phyloP scores from a whole-genome alignment of 2,888 invertebrate species.

The Tinea pellionella region DNA sequence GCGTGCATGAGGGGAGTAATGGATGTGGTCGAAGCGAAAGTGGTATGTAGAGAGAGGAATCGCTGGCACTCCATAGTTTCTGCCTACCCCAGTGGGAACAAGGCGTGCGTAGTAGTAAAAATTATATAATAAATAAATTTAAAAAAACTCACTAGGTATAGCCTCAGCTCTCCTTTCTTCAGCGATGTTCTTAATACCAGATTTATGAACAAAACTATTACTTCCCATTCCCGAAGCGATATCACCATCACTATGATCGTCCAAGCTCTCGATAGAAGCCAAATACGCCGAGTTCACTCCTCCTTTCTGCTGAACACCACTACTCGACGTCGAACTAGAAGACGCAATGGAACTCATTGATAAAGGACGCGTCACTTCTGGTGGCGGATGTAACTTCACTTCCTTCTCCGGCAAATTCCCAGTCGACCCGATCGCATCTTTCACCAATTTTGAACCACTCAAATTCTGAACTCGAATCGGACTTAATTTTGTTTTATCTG shows the following conservation, averaged over 20 bases:
- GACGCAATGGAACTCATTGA: constrained; percentile 84
- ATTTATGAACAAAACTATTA: constrained; percentile 51
- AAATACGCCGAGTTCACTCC: constrained; percentile 81
- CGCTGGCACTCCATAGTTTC: too few relatives aligned
- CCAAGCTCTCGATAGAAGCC: constrained; percentile 89
- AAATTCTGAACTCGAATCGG: constrained; percentile 16
- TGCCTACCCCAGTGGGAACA: too few relatives aligned
- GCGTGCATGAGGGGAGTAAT: too few relatives aligned
- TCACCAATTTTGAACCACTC: constrained; percentile 38
- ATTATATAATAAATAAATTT: background rate
- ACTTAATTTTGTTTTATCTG: constrained; percentile 20
- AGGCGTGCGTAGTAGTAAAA: too few relatives aligned
- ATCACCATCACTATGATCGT: constrained; percentile 82
- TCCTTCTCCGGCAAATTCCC: constrained; percentile 58
- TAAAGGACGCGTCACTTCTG: constrained; percentile 74
- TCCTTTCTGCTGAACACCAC: constrained; percentile 72
- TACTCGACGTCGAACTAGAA: constrained; percentile 74
- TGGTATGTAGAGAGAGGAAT: too few relatives aligned
- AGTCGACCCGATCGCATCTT: constrained; percentile 49
- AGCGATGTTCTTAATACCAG: constrained; percentile 36
- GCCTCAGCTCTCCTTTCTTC: constrained; percentile 32
- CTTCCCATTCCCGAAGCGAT: constrained; percentile 60
- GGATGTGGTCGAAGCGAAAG: too few relatives aligned
- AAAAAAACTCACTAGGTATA: constrained; percentile 39
- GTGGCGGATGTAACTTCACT: constrained; percentile 60